Conservation (phyloP, 2,888 invertebrate species). For the Acanthosepion esculentum region DNA sequence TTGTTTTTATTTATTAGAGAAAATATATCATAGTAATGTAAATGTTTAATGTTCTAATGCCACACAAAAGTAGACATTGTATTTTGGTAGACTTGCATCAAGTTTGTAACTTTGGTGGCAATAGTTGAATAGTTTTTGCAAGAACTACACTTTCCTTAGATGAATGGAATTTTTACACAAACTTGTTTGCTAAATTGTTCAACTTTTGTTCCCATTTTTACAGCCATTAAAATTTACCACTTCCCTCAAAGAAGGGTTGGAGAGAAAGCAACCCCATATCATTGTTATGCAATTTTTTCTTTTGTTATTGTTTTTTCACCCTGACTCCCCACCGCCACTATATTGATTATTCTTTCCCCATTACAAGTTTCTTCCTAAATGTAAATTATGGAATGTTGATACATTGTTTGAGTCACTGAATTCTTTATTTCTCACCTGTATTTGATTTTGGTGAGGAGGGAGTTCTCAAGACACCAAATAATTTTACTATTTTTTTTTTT, state of each 20-base stretch:
- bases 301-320: neutral
- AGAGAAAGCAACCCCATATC: neutral
- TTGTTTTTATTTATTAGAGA: constrained; percentile 4
- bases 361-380: constrained; percentile 35
- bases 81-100: constrained; percentile 44
- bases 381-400: constrained; percentile 40
- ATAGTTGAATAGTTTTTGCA: constrained; percentile 22
- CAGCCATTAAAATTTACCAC: neutral
- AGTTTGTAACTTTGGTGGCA: neutral
- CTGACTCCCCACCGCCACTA: neutral
- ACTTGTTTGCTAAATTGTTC: neutral
- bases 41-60: constrained; percentile 37
- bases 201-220: neutral
- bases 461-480: neutral
- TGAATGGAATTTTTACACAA: neutral
- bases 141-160: neutral
- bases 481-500: neutral
- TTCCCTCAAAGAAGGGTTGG: neutral
- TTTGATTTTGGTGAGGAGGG: neutral
- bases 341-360: neutral
- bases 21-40: constrained; percentile 14
- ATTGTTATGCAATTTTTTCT: neutral
- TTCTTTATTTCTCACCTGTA: neutral
- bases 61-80: constrained; percentile 44
- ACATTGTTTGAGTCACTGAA: constrained; percentile 14